Conservation (phyloP, 2,888 invertebrate species). For the Ochlodes sylvanus region DNA sequence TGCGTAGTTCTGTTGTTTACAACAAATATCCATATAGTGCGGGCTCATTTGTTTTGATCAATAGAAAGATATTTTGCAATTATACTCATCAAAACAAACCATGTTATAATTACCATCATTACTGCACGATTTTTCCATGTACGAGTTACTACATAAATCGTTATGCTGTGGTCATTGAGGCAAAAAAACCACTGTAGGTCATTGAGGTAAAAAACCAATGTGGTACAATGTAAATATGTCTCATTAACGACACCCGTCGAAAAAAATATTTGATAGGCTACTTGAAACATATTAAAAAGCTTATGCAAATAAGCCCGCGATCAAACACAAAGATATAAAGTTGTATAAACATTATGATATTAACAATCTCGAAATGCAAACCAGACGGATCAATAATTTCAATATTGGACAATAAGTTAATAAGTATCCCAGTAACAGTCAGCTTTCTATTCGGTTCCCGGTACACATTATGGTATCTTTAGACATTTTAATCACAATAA, state of each 20-base stretch:
- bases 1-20: background rate
- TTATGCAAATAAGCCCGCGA: background rate
- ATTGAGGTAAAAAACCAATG: too few relatives aligned
- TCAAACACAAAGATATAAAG: conserved; percentile 3
- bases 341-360: background rate
- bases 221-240: too few relatives aligned
- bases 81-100: too few relatives aligned
- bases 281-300: background rate
- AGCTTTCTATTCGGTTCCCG: conserved; percentile 25
- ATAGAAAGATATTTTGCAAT: too few relatives aligned
- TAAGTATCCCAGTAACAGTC: conserved; percentile 8
- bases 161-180: too few relatives aligned
- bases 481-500: conserved; percentile 35
- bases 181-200: too few relatives aligned
- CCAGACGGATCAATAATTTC: conserved; percentile 5
- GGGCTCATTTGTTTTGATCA: background rate
- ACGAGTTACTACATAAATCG: too few relatives aligned
- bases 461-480: conserved; percentile 21
- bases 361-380: background rate
- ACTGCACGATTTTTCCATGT: too few relatives aligned
- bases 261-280: background rate
- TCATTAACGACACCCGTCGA: background rate
- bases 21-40: conserved; percentile 1
- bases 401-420: conserved; percentile 13
- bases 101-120: too few relatives aligned